phyloP scores from a whole-genome alignment of 1,140 invertebrate species.

The Pissodes strobi region DNA sequence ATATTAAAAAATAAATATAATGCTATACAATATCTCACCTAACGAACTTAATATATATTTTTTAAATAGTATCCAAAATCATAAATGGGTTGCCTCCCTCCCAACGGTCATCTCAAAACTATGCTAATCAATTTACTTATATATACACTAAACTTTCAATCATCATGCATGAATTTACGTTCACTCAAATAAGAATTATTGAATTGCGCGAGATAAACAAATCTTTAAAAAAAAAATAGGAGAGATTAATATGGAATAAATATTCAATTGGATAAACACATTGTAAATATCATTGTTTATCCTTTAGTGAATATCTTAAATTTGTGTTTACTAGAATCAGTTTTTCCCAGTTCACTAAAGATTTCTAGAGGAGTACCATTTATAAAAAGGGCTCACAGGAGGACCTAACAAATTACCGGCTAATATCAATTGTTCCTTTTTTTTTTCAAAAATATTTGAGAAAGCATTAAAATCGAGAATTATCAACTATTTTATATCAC shows the following conservation, averaged over 20 bases:
- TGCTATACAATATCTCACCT: not conserved
- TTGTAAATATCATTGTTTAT: not conserved
- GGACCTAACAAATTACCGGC: no score
- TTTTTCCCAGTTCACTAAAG: not conserved
- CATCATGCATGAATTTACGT: not conserved
- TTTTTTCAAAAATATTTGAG: not conserved
- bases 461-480: no score
- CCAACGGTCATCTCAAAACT: not conserved
- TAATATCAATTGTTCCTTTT: no score
- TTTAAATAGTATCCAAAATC: not conserved
- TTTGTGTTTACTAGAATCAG: not conserved
- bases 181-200: not conserved
- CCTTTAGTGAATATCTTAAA: no score
- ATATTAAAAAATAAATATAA: no score
- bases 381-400: no score
- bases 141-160: no score
- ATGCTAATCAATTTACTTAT: not conserved
- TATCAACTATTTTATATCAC: not conserved
- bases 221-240: no score
- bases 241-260: not conserved
- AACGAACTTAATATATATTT: not conserved
- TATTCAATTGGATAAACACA: not conserved
- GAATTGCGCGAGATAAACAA: not conserved
- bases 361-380: no score
- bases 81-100: not conserved